phyloP scores from a whole-genome alignment of 2,888 invertebrate species.

The Adineta ricciae region DNA sequence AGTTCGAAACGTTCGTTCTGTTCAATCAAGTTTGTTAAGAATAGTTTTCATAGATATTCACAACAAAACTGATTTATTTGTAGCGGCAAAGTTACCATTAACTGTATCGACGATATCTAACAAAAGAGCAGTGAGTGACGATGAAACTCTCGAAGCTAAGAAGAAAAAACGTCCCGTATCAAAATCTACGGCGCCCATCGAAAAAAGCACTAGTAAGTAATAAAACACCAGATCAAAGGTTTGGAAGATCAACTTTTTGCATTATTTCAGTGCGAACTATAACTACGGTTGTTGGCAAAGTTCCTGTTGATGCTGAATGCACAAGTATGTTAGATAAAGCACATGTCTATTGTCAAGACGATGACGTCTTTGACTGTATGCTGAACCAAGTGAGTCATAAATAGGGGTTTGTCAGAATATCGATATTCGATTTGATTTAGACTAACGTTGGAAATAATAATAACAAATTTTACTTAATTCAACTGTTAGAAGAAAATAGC shows the following conservation, averaged over 20 bases:
- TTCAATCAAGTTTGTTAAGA: background rate
- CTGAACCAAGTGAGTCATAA: slow-evolving; percentile 27
- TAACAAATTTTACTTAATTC: slow-evolving; percentile 55
- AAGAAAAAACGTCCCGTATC: background rate
- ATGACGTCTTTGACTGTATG: slow-evolving; percentile 30
- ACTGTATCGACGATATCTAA: background rate
- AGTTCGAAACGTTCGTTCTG: slow-evolving; percentile 19
- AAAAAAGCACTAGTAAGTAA: no score
- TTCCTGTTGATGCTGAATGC: slow-evolving; percentile 32
- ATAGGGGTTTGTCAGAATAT: background rate
- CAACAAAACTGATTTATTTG: background rate
- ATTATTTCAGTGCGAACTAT: background rate
- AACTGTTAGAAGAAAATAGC: slow-evolving; percentile 50
- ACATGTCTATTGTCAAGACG: slow-evolving; percentile 28
- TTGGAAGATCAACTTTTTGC: background rate
- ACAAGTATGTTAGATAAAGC: slow-evolving; percentile 1
- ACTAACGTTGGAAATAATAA: slow-evolving; percentile 54
- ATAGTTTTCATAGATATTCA: background rate
- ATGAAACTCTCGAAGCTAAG: background rate
- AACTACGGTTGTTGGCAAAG: slow-evolving; percentile 26
- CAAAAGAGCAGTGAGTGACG: background rate
- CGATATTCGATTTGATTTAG: slow-evolving; percentile 40
- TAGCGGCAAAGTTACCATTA: slow-evolving; percentile 14
- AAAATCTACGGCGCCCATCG: background rate
- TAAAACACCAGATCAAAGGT: no score